Conservation (phyloP, 1,140 invertebrate genomes). For the Drosophila nigromelanica region DNA sequence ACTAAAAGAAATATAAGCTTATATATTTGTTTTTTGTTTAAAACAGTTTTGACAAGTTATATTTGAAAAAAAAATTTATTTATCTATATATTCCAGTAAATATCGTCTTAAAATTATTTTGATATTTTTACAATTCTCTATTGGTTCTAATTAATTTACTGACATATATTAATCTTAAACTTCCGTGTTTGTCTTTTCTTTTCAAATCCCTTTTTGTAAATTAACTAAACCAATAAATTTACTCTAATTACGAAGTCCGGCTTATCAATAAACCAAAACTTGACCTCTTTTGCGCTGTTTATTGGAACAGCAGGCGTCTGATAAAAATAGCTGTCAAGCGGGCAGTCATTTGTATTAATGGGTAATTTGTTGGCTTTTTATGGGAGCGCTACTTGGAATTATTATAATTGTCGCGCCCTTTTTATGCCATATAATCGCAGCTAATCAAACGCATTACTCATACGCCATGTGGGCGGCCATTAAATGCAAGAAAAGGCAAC, state of each 20-base stretch:
- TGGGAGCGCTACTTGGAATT: constrained; percentile 6
- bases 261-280: constrained; percentile 7
- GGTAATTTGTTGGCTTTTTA: constrained; percentile 22
- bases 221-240: background rate
- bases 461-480: constrained; percentile 55
- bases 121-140: too few relatives aligned
- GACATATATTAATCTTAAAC: too few relatives aligned
- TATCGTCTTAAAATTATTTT: too few relatives aligned
- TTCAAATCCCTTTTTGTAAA: background rate
- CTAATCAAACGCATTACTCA: constrained; percentile 53
- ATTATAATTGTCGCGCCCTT: constrained; percentile 28
- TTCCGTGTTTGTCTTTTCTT: too few relatives aligned
- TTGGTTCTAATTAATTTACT: too few relatives aligned
- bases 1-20: too few relatives aligned
- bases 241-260: background rate
- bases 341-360: constrained; percentile 22
- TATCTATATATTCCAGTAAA: too few relatives aligned
- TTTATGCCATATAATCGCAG: constrained; percentile 32
- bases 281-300: constrained; percentile 1
- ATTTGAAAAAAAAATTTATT: too few relatives aligned
- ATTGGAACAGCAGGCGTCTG: background rate
- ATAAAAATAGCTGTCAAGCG: constrained; percentile 26
- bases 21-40: too few relatives aligned
- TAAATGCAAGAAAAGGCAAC: constrained; percentile 34
- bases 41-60: too few relatives aligned